These are phyloP conservation scores for Dynastes hyllus DNA, from an alignment of 2,888 invertebrate species.

Conservation along the genomic window DNA sequence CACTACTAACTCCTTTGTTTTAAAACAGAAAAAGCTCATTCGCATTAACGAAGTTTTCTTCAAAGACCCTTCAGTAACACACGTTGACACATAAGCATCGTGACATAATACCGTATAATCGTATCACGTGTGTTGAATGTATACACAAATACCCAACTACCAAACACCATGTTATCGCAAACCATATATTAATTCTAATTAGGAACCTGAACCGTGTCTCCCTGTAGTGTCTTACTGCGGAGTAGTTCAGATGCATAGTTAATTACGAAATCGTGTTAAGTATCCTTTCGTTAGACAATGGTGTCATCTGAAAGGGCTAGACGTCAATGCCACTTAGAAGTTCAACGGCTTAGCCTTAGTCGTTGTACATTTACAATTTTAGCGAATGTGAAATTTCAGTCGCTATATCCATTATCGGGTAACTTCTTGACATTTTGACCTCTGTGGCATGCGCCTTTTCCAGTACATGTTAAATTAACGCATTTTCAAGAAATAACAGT, in stretches of 20 bases:
- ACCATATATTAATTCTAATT: constrained; percentile 4
- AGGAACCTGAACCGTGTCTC: not conserved
- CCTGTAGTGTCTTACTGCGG: not conserved
- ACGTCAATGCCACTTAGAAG: constrained; percentile 15
- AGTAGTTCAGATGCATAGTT: not conserved
- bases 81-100: no score
- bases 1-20: no score
- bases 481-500: no score
- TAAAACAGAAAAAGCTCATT: no score
- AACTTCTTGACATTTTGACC: not conserved
- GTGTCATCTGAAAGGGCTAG: not conserved
- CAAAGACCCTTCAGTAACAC: not conserved
- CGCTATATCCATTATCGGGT: not conserved
- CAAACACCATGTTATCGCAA: no score
- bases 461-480: not conserved
- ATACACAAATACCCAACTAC: no score
- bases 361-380: not conserved
- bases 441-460: not conserved
- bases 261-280: constrained; percentile 19
- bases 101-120: no score
- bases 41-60: not conserved
- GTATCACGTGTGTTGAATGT: no score
- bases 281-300: not conserved
- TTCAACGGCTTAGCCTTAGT: constrained; percentile 1
- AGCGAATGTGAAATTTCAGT: not conserved